Evolutionary conservation across 2,113 vertebrate genomes (phyloP), one percentile per base, ranked within the genome.

Genomic region (Anoplopoma fimbria): DNA sequence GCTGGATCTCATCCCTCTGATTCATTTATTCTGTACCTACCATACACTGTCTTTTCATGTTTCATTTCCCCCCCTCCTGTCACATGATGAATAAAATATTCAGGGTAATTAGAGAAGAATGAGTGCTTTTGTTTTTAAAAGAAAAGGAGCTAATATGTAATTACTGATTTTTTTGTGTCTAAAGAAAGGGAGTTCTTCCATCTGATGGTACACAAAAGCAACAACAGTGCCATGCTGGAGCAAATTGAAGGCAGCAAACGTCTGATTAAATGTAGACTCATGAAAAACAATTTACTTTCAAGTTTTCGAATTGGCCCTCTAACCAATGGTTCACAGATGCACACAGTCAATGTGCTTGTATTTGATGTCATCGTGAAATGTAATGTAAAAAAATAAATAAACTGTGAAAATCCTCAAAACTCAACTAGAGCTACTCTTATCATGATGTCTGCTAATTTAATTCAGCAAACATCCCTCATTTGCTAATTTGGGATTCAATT

Each of bases 1-100:
- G 71, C 81, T 88, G 83, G 64, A 65, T 73, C 33, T 47, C 79
- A 68, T 72, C 73, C 29, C 57, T 81, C 47, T 76, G 33, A 69
- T 74, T 65, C 45, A 9, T 31, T 53, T 70, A 51, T 73, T 40
- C 63, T 61, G 67, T 55, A 67, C 53, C 58, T 61, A 68, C 45
- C 67, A 10, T 10, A 61, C 38, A n/a, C 33, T 51, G 25, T 75
- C n/a, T 55, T 63, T 29, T 36, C 4, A 14, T 51, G 14, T 13
- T 34, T 60, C 60, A 15, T 47, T 19, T 17, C 21, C 21, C 38
- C 4, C 13, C 9, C 17, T 63, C 34, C 13, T 2, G 21, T 72
- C 42, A 77, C 3, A 49, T n/a, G 14, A 80, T 53, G 53, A 69
- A 60, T 31, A 84, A 82, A 38, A 27, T 21, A 80, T 29, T 70